Evolutionary conservation across 2,797 vertebrate species (phyloP), one percentile per base, ranked within the genome.

Genomic region (Urophycis tenuis): DNA sequence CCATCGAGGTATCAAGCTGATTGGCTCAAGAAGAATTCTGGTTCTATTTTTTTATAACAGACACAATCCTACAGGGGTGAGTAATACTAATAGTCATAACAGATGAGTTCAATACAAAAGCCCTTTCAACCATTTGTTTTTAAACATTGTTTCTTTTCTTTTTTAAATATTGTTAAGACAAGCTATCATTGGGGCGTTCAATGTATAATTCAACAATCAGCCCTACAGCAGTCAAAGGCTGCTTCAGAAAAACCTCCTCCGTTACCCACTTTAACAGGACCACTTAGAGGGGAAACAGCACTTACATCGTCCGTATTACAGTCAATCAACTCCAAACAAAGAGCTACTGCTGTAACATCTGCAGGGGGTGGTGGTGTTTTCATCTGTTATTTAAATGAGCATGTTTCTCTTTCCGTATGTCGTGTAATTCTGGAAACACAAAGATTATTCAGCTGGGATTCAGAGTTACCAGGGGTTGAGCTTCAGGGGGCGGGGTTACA

Each of bases 61-160:
- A 89, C 84, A 64, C n/a, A 87, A 84, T 89, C 80, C 81, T 83
- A 89, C 85, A 88, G 87, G 90, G 88, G 84, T 90, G 85, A 85
- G 82, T 84, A 74, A 81, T 79, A 82, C 78, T 82, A 77, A 81
- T 85, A 84, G 79, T 74, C 82, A 70, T 60, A 74, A 86, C 82
- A 81, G 83, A 81, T 85, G 85, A 75, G 81, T 87, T 84, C 85
- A 79, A 86, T 89, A 89, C 75, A 89, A 90, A 89, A 91, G 80
- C 81, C 72, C 35, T 77, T 67, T 72, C 74, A 74, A 45, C 35
- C 45, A 25, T 89, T 89, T 89, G 82, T 85, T 84, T 83, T 88
- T 83, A 85, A 88, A 90, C 88, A 86, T 81, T 75, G 7, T 36
- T 77, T 78, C 81, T 86, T 84, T 60, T 60, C 22, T 60, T n/a